Evolutionary conservation across 2,888 invertebrate genomes (phyloP), one percentile per base, ranked within the genome.

Genomic region (Charanyca ferruginea): DNA sequence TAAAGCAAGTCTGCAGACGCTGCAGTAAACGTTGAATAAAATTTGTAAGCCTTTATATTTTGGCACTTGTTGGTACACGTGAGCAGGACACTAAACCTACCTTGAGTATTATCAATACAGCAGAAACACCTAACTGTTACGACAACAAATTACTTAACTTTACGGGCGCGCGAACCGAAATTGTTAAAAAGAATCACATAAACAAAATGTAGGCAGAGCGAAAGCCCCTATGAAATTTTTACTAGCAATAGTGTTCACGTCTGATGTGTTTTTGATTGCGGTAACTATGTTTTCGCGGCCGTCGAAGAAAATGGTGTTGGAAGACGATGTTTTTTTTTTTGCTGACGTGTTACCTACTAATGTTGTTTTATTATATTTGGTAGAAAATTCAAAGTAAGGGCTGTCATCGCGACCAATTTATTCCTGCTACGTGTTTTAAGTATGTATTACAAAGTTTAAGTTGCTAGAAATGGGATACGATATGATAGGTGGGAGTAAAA

Each of bases 21-120:
- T n/a, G n/a, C 79, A 89, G 93, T 90, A 92, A 93, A 93, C 93
- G 93, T 92, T 89, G 88, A 89, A 86, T 86, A 83, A 68, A 63
- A 74, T 55, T 65, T 59, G 66, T 78, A 79, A 76, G 83, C 84
- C n/a, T n/a, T 83, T 60, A 59, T 53, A 66, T 75, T 90, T 85
- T 88, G 87, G 87, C 89, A 89, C 89, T 88, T 88, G 85, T 86
- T 84, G 70, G 80, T 82, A 82, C 81, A 86, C 88, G 86, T 87
- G 88, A 84, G 76, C 78, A 77, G 86, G 74, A 75, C 80, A 84
- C 77, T 79, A 85, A 85, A 75, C 65, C 55, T 65, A 51, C 73
- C 73, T 80, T 83, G 81, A 74, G 18, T 73, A 77, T 81, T 79
- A 73, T 73, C 62, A 72, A 79, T 67, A 75, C 28, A 53, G 18